These are phyloP conservation scores for Enteromius radiatus DNA, from an alignment of 2,797 vertebrate species.

Conservation along the genomic window DNA sequence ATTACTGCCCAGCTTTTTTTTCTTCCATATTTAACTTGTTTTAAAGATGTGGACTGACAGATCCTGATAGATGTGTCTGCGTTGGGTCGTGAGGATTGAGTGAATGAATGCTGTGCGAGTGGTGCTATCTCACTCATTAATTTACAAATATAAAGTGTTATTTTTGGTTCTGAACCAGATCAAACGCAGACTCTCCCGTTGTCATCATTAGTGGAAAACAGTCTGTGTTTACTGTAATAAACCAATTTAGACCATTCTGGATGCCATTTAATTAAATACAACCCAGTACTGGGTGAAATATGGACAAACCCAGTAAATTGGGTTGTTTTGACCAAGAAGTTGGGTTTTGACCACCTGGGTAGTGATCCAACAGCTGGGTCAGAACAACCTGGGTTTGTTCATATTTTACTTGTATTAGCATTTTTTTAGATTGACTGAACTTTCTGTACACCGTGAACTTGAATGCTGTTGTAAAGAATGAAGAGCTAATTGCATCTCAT, in stretches of 20 bases:
- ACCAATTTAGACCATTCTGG: background rate
- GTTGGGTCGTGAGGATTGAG: background rate
- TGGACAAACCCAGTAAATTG: too few relatives aligned
- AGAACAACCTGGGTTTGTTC: too few relatives aligned
- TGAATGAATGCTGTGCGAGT: background rate
- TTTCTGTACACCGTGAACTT: background rate
- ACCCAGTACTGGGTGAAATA: too few relatives aligned
- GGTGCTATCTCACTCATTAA: background rate
- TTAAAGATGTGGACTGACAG: background rate
- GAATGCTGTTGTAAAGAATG: background rate
- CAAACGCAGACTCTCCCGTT: background rate
- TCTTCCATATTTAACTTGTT: background rate
- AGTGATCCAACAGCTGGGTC: too few relatives aligned
- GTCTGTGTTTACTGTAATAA: slow-evolving; percentile 8
- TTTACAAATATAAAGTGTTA: background rate
- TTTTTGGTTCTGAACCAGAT: background rate
- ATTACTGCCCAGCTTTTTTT: background rate
- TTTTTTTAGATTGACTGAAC: background rate
- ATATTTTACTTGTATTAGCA: too few relatives aligned
- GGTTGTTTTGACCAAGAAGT: too few relatives aligned
- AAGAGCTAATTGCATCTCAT: background rate
- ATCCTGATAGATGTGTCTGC: background rate
- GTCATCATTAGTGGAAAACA: background rate
- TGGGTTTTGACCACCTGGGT: too few relatives aligned
- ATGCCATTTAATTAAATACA: background rate